Conservation (phyloP, 2,113 vertebrate species). For the Nettapus auritus region DNA sequence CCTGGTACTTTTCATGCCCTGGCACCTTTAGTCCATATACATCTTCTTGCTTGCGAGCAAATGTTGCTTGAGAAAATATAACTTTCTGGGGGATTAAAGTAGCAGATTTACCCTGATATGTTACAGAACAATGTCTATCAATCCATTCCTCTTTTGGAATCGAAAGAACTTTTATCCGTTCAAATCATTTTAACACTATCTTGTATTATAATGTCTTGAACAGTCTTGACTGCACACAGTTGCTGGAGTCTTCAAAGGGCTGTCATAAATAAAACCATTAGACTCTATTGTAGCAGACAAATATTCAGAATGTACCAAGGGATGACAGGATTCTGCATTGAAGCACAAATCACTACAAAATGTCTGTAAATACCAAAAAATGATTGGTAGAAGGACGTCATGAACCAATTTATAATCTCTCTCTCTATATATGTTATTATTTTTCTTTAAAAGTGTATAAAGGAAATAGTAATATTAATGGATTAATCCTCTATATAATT, state of each 20-base stretch:
- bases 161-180: slow-evolving; percentile 26
- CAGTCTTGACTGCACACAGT: slow-evolving; percentile 23
- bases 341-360: not conserved
- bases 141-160: not conserved
- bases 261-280: slow-evolving; percentile 57
- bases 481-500: not conserved
- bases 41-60: not conserved
- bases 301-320: not conserved
- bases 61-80: not conserved
- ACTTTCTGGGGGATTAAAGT: not conserved
- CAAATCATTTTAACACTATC: slow-evolving; percentile 22
- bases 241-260: slow-evolving; percentile 36
- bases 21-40: not conserved
- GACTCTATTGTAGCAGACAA: not conserved
- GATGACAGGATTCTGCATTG: not conserved
- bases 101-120: not conserved
- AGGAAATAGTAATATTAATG: not conserved
- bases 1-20: not conserved
- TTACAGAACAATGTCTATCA: not conserved
- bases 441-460: not conserved
- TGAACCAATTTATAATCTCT: not conserved
- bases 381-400: not conserved
- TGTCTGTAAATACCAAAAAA: not conserved
- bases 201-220: slow-evolving; percentile 47
- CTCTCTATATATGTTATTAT: not conserved